Evolutionary conservation across 2,888 invertebrate species (phyloP).

Genomic region (Pristionchus arcanus): DNA sequence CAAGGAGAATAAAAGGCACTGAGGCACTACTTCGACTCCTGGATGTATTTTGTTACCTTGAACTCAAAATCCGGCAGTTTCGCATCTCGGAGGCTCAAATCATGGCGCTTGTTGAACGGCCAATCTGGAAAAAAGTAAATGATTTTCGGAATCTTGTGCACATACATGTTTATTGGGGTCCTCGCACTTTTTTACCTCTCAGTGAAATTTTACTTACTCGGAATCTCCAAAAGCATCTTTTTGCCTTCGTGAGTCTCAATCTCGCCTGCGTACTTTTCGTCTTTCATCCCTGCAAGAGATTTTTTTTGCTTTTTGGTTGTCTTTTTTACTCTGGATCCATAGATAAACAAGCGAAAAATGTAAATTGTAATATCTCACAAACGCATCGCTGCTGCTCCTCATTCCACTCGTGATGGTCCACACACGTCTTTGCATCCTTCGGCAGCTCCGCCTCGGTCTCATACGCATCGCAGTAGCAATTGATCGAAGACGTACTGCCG

Average conservation of each 20-base stretch:
- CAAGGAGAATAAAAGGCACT: no score
- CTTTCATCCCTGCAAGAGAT: neutral
- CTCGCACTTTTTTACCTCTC: no score
- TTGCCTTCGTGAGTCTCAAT: neutral
- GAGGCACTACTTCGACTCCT: no score
- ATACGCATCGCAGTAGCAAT: neutral
- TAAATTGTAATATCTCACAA: neutral
- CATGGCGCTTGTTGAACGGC: neutral
- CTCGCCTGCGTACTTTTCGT: neutral
- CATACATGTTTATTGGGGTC: no score
- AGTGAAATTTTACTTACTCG: no score
- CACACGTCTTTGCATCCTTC: neutral
- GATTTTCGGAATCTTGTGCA: no score
- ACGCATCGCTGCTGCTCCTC: neutral
- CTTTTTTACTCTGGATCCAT: no score
- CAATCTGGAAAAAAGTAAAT: neutral
- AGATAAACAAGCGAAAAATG: no score
- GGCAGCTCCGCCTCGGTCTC: neutral
- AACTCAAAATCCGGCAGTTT: neutral
- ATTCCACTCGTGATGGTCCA: constrained; percentile 2
- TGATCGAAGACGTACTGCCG: neutral
- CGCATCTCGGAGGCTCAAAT: neutral
- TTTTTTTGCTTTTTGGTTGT: no score
- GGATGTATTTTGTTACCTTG: neutral
- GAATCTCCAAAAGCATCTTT: neutral